Evolutionary conservation across 2,888 invertebrate genomes (phyloP).

Genomic region (Macrophya annulata): DNA sequence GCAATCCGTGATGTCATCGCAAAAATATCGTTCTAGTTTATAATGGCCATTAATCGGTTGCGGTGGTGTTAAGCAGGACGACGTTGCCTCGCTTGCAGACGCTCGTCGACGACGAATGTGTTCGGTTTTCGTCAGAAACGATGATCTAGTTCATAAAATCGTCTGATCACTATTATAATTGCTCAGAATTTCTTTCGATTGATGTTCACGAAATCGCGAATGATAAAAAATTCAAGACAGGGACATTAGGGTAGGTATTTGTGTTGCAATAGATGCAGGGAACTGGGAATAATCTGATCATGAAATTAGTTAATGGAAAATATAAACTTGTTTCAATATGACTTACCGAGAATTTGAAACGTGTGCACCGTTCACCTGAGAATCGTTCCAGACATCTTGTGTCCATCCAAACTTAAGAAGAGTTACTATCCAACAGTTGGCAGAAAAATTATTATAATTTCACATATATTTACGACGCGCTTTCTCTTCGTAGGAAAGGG

Average conservation of each 20-base stretch:
- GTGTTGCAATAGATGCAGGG: background rate
- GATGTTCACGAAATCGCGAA: no score
- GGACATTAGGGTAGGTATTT: background rate
- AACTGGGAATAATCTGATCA: background rate
- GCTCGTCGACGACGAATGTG: background rate
- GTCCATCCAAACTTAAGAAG: background rate
- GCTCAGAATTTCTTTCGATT: no score
- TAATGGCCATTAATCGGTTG: background rate
- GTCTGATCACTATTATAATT: no score
- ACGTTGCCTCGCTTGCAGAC: background rate
- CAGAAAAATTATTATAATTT: background rate
- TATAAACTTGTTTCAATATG: slow-evolving; percentile 40
- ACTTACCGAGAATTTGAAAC: slow-evolving; percentile 70
- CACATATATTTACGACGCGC: background rate
- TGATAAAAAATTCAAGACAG: background rate
- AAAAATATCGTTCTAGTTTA: background rate
- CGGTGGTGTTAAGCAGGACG: background rate
- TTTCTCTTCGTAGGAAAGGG: background rate
- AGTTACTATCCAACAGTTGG: background rate
- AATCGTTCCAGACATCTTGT: background rate
- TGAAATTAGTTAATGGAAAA: background rate
- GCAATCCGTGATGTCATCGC: background rate
- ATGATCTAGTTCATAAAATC: background rate
- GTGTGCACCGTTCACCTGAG: slow-evolving; percentile 55
- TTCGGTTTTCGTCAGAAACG: background rate